Evolutionary conservation across 2,888 invertebrate species (phyloP).

Genomic region (Catocala sponsa): DNA sequence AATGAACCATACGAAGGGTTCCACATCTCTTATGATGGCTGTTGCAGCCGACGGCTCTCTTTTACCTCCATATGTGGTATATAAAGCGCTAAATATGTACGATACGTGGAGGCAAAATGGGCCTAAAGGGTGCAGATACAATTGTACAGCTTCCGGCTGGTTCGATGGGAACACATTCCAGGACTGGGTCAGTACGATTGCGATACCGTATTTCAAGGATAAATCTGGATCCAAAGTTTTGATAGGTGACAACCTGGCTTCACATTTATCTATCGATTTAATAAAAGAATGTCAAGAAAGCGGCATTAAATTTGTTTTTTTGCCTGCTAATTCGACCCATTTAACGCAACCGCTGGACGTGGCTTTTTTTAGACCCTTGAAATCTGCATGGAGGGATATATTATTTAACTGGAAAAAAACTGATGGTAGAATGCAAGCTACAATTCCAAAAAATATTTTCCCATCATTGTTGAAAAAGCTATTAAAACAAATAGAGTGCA

Average conservation of each 20-base stretch:
- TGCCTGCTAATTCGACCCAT: conserved; percentile 62
- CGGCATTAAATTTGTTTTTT: conserved; percentile 28
- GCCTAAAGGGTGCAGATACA: conserved; percentile 61
- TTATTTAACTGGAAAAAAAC: conserved; percentile 40
- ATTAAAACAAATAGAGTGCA: conserved; percentile 21
- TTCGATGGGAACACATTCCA: conserved; percentile 59
- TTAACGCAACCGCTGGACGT: conserved; percentile 43
- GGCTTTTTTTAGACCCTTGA: conserved; percentile 57
- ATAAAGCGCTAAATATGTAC: conserved; percentile 65
- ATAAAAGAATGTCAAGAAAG: conserved; percentile 35
- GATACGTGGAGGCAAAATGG: conserved; percentile 65
- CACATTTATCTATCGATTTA: conserved; percentile 55
- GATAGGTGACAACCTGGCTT: conserved; percentile 66
- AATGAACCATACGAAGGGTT: conserved; percentile 51
- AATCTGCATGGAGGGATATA: conserved; percentile 49
- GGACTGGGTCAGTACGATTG: conserved; percentile 55
- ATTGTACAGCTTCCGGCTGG: conserved; percentile 60
- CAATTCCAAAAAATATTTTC: conserved; percentile 33
- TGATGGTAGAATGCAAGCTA: conserved; percentile 29
- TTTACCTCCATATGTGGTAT: conserved; percentile 66
- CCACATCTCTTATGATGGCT: conserved; percentile 64
- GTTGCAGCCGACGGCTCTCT: conserved; percentile 59
- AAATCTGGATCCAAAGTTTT: conserved; percentile 53
- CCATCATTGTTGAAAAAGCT: conserved; percentile 35
- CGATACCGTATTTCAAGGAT: conserved; percentile 42